phyloP scores from a whole-genome alignment of 2,797 vertebrate species.

The Gephyroberyx darwinii region DNA sequence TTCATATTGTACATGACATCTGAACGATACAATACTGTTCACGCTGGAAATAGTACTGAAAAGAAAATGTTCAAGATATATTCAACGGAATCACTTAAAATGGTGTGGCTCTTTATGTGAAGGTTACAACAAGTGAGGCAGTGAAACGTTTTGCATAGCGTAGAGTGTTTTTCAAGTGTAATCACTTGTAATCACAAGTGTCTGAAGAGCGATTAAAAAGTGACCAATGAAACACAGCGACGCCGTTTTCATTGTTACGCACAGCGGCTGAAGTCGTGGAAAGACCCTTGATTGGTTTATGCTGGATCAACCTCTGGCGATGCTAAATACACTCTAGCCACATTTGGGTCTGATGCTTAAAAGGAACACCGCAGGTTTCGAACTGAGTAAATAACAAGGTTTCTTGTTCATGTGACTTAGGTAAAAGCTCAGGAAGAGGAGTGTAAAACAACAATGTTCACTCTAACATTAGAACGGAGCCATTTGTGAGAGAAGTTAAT shows the following conservation, averaged over 20 bases:
- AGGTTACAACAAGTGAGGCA: constrained; percentile 51
- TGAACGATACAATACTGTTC: constrained; percentile 56
- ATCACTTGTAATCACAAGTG: constrained; percentile 5
- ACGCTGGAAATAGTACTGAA: constrained; percentile 52
- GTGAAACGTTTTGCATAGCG: constrained; percentile 73
- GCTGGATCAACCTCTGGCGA: constrained; percentile 13
- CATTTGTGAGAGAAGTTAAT: not conserved
- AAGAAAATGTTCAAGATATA: constrained; percentile 37
- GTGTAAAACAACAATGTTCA: not conserved
- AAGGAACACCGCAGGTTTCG: constrained; percentile 20
- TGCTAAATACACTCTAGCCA: not conserved
- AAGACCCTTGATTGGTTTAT: constrained; percentile 11
- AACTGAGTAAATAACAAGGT: not conserved
- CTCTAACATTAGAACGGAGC: constrained; percentile 6
- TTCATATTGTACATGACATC: constrained; percentile 38
- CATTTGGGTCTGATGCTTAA: not conserved
- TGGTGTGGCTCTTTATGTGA: constrained; percentile 30
- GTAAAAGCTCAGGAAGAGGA: not conserved
- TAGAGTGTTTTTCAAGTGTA: constrained; percentile 65
- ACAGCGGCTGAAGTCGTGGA: not conserved
- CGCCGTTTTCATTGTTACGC: not conserved
- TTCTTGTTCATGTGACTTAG: not conserved
- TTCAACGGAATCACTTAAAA: constrained; percentile 24
- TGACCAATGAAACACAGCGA: constrained; percentile 10
- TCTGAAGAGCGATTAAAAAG: constrained; percentile 19